phyloP scores from a whole-genome alignment of 2,797 vertebrate species.

The Pseudocheirus occidentalis region DNA sequence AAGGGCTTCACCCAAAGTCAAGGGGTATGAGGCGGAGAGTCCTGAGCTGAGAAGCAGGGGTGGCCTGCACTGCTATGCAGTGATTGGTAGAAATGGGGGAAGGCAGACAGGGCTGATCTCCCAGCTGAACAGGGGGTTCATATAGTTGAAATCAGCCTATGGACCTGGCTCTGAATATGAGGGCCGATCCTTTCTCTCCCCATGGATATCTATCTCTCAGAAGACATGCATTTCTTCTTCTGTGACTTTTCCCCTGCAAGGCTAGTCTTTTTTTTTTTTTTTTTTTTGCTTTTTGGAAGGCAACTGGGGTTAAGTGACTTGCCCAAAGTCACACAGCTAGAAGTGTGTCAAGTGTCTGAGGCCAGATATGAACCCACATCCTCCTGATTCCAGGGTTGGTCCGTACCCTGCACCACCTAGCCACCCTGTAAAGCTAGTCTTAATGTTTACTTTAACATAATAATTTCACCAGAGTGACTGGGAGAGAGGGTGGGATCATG shows the following conservation, averaged over 20 bases:
- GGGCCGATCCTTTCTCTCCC: not conserved
- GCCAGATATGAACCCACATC: too few relatives aligned
- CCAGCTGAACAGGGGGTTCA: not conserved
- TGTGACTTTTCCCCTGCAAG: not conserved
- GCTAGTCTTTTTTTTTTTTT: too few relatives aligned
- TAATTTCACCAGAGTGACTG: not conserved
- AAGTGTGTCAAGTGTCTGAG: too few relatives aligned
- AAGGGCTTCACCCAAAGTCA: not conserved
- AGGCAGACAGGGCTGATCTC: not conserved
- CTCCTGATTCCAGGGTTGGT: too few relatives aligned
- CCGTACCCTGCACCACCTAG: too few relatives aligned
- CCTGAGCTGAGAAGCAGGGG: not conserved
- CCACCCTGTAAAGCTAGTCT: not conserved
- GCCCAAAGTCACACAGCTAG: too few relatives aligned
- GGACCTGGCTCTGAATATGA: not conserved
- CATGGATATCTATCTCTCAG: fast-evolving
- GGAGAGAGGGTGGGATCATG: not conserved
- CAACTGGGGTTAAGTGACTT: too few relatives aligned
- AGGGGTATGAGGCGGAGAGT: not conserved
- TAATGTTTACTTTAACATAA: not conserved
- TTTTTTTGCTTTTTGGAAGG: too few relatives aligned
- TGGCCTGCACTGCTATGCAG: not conserved
- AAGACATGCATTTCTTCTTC: too few relatives aligned
- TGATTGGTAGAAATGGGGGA: not conserved
- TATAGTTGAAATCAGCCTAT: fast-evolving